Base-by-base conservation (phyloP, 2,113 vertebrate species). In the Arvicanthis niloticus region DNA sequence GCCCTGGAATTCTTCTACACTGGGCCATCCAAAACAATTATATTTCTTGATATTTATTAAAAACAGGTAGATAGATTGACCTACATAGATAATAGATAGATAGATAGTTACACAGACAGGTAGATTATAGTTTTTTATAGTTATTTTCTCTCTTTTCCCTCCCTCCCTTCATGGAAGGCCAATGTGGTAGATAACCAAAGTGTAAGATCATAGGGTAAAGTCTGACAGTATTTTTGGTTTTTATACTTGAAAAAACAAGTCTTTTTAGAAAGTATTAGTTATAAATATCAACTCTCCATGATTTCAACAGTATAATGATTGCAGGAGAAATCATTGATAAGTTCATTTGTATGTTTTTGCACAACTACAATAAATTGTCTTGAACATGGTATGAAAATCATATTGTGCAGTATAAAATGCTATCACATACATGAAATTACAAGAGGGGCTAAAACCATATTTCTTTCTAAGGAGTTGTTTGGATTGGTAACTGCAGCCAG, bases 351-450 rank as follows among this genome's bases (percentile, higher is more conserved):
- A 37, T 86, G 8, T 70, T 95, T 87, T 84, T 77, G 11, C 37
- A 84, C 88, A 11, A 8, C 13, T 82, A 65, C 7, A 78, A n/a
- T 86, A 76, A 89, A 96, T 73, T 65, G 17, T 88, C 3, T 53
- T 94, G 56, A 89, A 68, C 86, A 45, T 72, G 9, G 42, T 75
- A 56, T 95, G 45, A 95, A 95, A 95, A 73, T 17, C 34, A 89
- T 3, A 86, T 58, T 72, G 12, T 93, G 11, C 19, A 94, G 9
- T 65, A 80, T 76, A 91, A 87, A 89, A 22, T 76, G 56, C n/a
- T 53, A 84, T 78, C 19, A 21, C 86, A 91, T 62, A 26, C 68
- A 16, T 80, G 80, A 84, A 8, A 62, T 9, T 85, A 34, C 40
- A 12, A 77, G 87, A 91, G 19, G 21, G 21, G 6, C 7, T 95